A percentile compares a stretch with the other conserved stretches of the same genome.
Evolutionary conservation across 2,113 vertebrate genomes (phyloP).

Genomic region (Microtus pennsylvanicus): DNA sequence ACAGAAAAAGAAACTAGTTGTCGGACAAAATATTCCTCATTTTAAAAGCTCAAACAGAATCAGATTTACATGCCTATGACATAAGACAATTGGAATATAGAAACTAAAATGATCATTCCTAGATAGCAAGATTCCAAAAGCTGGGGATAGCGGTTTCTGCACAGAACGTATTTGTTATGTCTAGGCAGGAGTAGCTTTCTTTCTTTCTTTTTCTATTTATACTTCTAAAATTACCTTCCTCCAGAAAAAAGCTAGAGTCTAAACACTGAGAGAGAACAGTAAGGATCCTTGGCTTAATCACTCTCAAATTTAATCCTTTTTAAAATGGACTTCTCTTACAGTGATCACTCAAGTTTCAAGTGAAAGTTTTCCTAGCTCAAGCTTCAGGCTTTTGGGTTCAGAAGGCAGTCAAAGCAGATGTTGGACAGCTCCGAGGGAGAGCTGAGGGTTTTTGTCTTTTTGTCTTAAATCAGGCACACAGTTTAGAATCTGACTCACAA

Average conservation of each 20-base stretch:
- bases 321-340: constrained; percentile 34
- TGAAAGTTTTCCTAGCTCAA: neutral
- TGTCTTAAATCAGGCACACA: neutral
- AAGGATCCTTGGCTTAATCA: neutral
- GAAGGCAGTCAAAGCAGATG: neutral
- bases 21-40: constrained; percentile 12
- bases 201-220: neutral
- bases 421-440: constrained; percentile 64
- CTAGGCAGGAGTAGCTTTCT: constrained; percentile 40
- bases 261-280: constrained; percentile 36
- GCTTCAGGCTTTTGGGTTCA: constrained; percentile 15
- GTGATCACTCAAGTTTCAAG: neutral
- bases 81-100: neutral
- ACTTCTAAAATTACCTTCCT: constrained; percentile 56
- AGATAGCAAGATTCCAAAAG: neutral
- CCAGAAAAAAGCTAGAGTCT: constrained; percentile 24
- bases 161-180: constrained; percentile 25
- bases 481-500: constrained; percentile 14
- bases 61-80: neutral
- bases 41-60: constrained; percentile 18
- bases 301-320: constrained; percentile 30
- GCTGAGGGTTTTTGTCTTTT: neutral
- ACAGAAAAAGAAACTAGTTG: neutral
- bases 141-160: constrained; percentile 6
- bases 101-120: neutral